These are phyloP conservation scores for Sipha flava DNA, from an alignment of 1,140 invertebrate genomes.

Conservation along the genomic window DNA sequence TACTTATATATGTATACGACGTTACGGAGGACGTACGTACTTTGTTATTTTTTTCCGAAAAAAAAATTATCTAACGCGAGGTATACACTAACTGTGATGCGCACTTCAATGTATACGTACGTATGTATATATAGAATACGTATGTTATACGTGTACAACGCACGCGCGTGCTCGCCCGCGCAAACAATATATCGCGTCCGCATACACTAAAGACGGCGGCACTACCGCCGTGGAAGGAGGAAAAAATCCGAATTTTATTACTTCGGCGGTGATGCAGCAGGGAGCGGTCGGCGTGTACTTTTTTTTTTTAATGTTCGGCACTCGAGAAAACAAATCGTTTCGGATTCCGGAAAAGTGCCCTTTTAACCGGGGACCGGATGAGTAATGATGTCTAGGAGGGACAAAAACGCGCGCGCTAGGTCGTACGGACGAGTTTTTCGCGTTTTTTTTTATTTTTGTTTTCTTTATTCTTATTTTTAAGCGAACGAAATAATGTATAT, in stretches of 20 bases:
- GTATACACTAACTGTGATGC: background rate
- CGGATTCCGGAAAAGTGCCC: slow-evolving; percentile 31
- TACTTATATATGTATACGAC: background rate
- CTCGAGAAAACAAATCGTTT: slow-evolving; percentile 32
- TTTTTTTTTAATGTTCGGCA: slow-evolving; percentile 32
- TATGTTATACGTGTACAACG: too few species aligned
- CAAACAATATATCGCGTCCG: too few species aligned
- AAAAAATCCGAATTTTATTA: slow-evolving; percentile 28
- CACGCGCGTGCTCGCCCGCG: too few species aligned
- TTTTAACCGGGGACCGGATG: slow-evolving; percentile 31
- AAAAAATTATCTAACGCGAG: background rate
- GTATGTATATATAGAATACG: background rate
- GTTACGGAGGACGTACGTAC: background rate
- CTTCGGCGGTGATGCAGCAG: background rate
- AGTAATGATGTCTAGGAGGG: slow-evolving; percentile 32
- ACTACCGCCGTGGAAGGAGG: background rate
- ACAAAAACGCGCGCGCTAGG: slow-evolving; percentile 16
- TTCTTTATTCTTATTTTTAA: slow-evolving; percentile 5
- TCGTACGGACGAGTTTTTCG: background rate
- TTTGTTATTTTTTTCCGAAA: background rate
- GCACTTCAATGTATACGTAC: background rate
- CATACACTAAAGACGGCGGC: background rate
- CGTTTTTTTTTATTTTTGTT: background rate
- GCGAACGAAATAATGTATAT: background rate
- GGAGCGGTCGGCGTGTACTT: background rate